phyloP scores from a whole-genome alignment of 2,888 invertebrate species.

The Nymphalis urticae region DNA sequence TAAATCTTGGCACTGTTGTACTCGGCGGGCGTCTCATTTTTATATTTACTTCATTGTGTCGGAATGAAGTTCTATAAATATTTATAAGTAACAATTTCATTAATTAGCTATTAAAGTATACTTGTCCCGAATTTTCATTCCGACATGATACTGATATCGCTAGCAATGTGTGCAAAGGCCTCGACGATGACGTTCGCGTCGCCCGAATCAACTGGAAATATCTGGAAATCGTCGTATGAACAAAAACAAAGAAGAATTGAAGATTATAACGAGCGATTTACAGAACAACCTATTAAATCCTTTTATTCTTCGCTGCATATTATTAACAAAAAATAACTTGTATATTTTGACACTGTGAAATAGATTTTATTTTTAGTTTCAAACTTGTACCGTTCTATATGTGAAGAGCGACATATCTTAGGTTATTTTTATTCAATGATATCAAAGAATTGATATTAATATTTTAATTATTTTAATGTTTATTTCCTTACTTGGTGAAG shows the following conservation, averaged over 20 bases:
- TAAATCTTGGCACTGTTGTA: conserved; percentile 56
- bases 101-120: conserved; percentile 3
- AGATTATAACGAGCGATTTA: conserved; percentile 11
- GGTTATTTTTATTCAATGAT: conserved; percentile 31
- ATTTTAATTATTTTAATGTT: conserved; percentile 28
- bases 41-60: conserved; percentile 60
- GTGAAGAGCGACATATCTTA: conserved; percentile 28
- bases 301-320: conserved; percentile 10
- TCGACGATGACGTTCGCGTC: conserved; percentile 59
- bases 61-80: conserved; percentile 54
- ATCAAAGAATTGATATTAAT: conserved; percentile 30
- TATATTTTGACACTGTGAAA: conserved; percentile 33
- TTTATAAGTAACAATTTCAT: not conserved
- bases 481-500: conserved; percentile 57
- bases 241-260: conserved; percentile 21
- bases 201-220: conserved; percentile 73
- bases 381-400: conserved; percentile 31
- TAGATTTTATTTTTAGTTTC: conserved; percentile 32
- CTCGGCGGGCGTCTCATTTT: conserved; percentile 70
- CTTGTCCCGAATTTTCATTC: conserved; percentile 49
- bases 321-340: conserved; percentile 8
- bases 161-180: conserved; percentile 80
- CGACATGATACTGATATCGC: conserved; percentile 66
- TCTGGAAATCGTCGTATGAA: conserved; percentile 27
- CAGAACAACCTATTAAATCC: conserved; percentile 8